Percentiles rank a stretch among this genome's conserved stretches.
phyloP scores from a whole-genome alignment of 1,140 invertebrate genomes.

The Dryas iulia region DNA sequence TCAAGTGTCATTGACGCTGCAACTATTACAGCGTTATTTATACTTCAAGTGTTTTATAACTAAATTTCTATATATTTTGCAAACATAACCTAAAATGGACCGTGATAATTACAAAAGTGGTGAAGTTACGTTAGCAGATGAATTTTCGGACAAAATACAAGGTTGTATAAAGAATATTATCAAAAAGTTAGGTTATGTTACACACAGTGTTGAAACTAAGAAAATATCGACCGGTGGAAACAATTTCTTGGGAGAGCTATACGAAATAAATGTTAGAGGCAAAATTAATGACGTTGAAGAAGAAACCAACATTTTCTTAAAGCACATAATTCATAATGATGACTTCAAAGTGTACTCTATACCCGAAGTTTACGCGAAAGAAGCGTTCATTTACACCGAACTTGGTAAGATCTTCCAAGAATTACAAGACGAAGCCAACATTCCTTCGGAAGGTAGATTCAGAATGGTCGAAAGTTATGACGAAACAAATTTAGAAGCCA shows the following conservation, averaged over 20 bases:
- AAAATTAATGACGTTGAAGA: constrained; percentile 35
- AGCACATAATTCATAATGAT: constrained; percentile 47
- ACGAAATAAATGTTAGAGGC: constrained; percentile 46
- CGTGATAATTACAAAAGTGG: constrained; percentile 7
- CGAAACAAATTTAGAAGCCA: constrained; percentile 40
- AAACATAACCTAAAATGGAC: background rate
- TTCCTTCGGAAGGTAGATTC: constrained; percentile 46
- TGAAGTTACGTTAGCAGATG: constrained; percentile 12
- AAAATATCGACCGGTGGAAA: constrained; percentile 43
- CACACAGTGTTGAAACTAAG: constrained; percentile 30
- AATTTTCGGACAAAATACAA: constrained; percentile 32
- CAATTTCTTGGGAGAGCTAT: constrained; percentile 48
- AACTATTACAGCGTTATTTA: background rate
- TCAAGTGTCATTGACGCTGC: background rate
- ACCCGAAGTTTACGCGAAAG: constrained; percentile 42
- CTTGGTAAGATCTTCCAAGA: constrained; percentile 39
- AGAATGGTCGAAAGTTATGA: constrained; percentile 50
- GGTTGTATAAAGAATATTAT: constrained; percentile 33
- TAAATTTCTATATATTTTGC: background rate
- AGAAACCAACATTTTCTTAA: constrained; percentile 53
- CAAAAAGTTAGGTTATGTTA: constrained; percentile 35
- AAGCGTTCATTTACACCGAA: constrained; percentile 51
- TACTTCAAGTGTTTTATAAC: background rate
- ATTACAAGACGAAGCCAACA: constrained; percentile 42
- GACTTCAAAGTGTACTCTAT: constrained; percentile 47